Percentiles rank a stretch among this genome's conserved stretches.
Evolutionary conservation across 2,113 vertebrate species (phyloP).

Genomic region (Nicator chloris): DNA sequence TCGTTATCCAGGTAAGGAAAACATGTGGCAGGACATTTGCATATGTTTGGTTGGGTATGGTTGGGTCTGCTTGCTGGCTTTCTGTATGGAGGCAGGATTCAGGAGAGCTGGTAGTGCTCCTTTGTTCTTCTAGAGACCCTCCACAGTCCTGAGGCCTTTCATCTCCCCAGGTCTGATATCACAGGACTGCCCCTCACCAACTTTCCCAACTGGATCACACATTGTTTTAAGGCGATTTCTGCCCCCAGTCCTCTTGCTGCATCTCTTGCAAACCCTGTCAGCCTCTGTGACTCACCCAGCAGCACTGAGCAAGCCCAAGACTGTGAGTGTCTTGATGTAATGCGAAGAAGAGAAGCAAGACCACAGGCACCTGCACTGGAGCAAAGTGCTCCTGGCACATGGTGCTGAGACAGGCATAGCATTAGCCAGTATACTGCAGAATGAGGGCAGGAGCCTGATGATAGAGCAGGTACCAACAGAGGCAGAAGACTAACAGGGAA

Average conservation of each 20-base stretch:
- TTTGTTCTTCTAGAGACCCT: neutral
- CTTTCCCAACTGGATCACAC: neutral
- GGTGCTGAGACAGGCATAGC: neutral
- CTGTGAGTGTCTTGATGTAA: neutral
- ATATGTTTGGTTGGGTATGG: neutral
- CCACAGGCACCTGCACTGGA: neutral
- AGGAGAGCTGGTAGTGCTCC: neutral
- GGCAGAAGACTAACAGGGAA: neutral
- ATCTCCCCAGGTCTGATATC: neutral
- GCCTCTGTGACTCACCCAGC: neutral
- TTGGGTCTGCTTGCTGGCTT: neutral
- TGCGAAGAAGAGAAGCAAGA: neutral
- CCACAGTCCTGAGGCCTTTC: neutral
- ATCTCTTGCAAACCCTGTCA: neutral
- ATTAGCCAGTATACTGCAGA: neutral
- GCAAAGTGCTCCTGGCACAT: neutral
- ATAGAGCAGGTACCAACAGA: neutral
- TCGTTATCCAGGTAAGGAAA: constrained; percentile 71
- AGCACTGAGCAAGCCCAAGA: neutral
- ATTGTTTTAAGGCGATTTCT: neutral
- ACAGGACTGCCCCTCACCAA: neutral
- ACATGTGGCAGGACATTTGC: neutral
- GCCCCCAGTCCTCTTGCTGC: neutral
- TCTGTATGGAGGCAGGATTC: neutral
- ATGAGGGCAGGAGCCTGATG: neutral